phyloP scores from a whole-genome alignment of 2,797 vertebrate genomes.

The Sebastes hubbsi region DNA sequence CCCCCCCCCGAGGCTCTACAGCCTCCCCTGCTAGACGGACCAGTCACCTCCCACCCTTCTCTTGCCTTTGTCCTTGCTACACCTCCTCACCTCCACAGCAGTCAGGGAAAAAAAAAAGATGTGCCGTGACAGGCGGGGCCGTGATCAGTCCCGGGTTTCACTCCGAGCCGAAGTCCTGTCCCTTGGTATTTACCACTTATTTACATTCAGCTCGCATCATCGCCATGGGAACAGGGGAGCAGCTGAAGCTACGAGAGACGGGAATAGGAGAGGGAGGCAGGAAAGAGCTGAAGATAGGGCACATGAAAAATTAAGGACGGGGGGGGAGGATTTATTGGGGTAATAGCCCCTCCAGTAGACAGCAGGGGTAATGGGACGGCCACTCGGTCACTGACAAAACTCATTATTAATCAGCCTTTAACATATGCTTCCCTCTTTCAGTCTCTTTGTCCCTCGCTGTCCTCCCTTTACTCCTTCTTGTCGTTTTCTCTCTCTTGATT shows the following conservation, averaged over 20 bases:
- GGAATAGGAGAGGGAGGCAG: not conserved
- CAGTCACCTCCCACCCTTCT: conserved; percentile 44
- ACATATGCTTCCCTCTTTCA: conserved; percentile 56
- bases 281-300: not conserved
- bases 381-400: conserved; percentile 57
- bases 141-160: conserved; percentile 43
- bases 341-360: conserved; percentile 62
- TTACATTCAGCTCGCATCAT: conserved; percentile 45
- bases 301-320: conserved; percentile 27
- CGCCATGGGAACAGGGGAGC: conserved; percentile 36
- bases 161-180: conserved; percentile 28
- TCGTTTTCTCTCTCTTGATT: conserved; percentile 37
- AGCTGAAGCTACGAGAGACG: not conserved
- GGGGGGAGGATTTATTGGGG: conserved; percentile 1
- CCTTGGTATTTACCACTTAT: conserved; percentile 45
- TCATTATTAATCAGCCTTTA: conserved; percentile 71
- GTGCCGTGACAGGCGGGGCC: conserved; percentile 39
- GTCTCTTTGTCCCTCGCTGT: conserved; percentile 1
- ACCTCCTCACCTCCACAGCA: conserved; percentile 22
- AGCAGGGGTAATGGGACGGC: conserved; percentile 55
- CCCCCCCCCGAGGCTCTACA: conserved; percentile 31
- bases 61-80: conserved; percentile 65
- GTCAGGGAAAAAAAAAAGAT: conserved; percentile 11
- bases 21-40: conserved; percentile 38
- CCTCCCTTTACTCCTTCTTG: not conserved